Evolutionary conservation across 2,888 invertebrate genomes (phyloP).

Genomic region (Scrobipalpa atriplicella): DNA sequence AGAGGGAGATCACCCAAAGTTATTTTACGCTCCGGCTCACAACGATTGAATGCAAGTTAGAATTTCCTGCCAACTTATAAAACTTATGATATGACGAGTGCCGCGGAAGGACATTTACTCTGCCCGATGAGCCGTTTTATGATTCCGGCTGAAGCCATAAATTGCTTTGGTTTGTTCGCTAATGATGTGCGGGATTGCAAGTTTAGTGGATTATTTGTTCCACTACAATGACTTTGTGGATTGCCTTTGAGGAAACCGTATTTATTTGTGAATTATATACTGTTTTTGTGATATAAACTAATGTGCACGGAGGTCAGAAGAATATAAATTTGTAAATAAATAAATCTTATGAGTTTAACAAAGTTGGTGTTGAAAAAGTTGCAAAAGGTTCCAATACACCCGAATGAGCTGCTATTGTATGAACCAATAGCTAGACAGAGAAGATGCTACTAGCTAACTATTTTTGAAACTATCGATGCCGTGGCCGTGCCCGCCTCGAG

Average conservation of each 20-base stretch:
- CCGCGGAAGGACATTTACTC: constrained; percentile 48
- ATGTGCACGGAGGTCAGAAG: too few species aligned
- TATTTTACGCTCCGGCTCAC: constrained; percentile 49
- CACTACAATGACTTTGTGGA: background rate
- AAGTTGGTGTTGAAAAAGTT: too few species aligned
- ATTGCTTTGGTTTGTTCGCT: constrained; percentile 12
- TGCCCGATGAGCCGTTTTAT: constrained; percentile 45
- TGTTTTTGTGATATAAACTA: too few species aligned
- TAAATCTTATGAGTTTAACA: too few species aligned
- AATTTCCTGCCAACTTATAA: constrained; percentile 42
- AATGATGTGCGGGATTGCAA: constrained; percentile 3
- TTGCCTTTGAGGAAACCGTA: background rate
- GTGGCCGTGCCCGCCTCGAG: too few species aligned
- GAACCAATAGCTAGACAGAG: too few species aligned
- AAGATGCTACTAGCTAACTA: too few species aligned
- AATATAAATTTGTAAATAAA: too few species aligned
- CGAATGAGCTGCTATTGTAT: too few species aligned
- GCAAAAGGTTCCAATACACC: too few species aligned
- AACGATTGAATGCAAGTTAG: constrained; percentile 52
- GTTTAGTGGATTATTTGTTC: constrained; percentile 15
- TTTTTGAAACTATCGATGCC: too few species aligned
- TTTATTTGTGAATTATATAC: constrained; percentile 27
- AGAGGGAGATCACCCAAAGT: constrained; percentile 30
- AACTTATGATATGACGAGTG: constrained; percentile 43
- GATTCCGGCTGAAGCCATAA: constrained; percentile 30